Conservation (phyloP, 1,140 invertebrate species). For the Pseudomyrmex cubaensis region DNA sequence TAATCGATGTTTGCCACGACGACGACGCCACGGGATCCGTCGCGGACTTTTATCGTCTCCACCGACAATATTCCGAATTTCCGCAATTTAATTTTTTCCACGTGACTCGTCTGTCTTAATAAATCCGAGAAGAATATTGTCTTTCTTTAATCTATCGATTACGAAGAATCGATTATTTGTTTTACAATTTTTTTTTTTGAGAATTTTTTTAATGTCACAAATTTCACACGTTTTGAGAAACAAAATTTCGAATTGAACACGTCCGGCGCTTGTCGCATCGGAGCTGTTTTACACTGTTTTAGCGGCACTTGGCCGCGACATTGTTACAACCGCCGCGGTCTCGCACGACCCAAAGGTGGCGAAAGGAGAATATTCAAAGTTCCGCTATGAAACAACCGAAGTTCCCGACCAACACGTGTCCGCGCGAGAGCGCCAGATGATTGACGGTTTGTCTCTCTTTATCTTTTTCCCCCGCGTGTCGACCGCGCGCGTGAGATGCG, state of each 20-base stretch:
- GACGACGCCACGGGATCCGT: constrained; percentile 14
- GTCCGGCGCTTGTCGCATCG: background rate
- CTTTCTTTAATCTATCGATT: background rate
- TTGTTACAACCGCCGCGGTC: too few relatives aligned
- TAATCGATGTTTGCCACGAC: constrained; percentile 50
- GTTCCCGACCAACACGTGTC: background rate
- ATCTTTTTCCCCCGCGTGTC: background rate
- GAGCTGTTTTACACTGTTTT: background rate
- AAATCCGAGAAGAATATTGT: background rate
- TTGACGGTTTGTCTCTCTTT: background rate
- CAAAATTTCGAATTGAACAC: background rate
- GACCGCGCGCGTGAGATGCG: background rate
- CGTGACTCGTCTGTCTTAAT: background rate
- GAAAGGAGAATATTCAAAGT: background rate
- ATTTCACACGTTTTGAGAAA: too few relatives aligned
- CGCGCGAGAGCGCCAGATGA: background rate
- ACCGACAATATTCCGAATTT: constrained; percentile 1
- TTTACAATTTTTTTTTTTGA: background rate
- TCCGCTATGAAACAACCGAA: background rate
- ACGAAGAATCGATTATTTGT: background rate
- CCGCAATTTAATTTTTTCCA: background rate
- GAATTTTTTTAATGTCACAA: too few relatives aligned
- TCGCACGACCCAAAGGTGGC: background rate
- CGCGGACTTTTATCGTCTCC: background rate
- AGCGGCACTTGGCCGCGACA: too few relatives aligned